Evolutionary conservation across 2,888 invertebrate species (phyloP), one percentile per base, ranked within the genome.

Genomic region (Mantis religiosa): DNA sequence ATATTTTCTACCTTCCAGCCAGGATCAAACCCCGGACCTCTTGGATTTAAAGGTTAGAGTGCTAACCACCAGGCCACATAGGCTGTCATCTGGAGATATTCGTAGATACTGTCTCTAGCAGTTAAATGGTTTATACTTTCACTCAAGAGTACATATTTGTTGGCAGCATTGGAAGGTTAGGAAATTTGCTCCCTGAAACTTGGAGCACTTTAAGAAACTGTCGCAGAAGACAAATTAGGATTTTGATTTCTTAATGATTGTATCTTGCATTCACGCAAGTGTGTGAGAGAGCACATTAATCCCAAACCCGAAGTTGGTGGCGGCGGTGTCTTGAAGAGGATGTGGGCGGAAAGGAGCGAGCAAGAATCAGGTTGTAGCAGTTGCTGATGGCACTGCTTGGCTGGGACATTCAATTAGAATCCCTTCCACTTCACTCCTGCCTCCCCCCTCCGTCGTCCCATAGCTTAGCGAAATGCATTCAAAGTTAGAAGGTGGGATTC

Each of bases 391-490:
- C 54, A 71, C 25, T 71, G 54, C n/a, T 54, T 27, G 85, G 54
- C 41, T 54, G 85, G 85, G 85, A 85, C 27, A 47, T 85, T 85
- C 85, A 85, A 85, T 85, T 85, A 85, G 85, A 85, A 85, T 27
- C 27, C 41, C 85, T 71, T 71, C 54, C 54, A 71, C 54, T 25
- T 25, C 54, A 20, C 54, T 25, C 54, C 25, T 4, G 3, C 54
- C 15, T 20, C 54, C 25, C 54, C 0, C 54, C 30, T 30, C 30
- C 30, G 30, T 4, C 14, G 15, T 20, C 15, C 85, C 85, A 34
- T 27, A 54, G 85, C 85, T 85, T 27, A 54, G 85, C 85, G 41
- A 47, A 85, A 85, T 85, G 85, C 85, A 85, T 85, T 85, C 85
- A 85, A 47, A 85, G 54, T 85, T 28, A 54, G 85, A 71, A 71